These are phyloP conservation scores for Glaucomys volans DNA, from an alignment of 2,113 vertebrate genomes.

Conservation along the genomic window DNA sequence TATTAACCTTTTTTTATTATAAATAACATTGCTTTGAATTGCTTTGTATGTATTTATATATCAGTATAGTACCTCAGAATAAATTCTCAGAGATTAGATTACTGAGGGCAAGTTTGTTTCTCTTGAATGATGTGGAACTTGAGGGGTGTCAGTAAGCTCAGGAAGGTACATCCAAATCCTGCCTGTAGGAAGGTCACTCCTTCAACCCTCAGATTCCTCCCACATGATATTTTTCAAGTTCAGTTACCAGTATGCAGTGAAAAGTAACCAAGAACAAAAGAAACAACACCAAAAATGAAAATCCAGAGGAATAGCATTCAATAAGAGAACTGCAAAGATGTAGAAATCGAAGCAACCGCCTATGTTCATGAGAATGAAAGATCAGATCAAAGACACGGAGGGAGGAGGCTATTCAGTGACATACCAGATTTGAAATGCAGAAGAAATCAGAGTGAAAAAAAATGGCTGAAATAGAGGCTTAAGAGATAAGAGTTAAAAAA, in stretches of 20 bases:
- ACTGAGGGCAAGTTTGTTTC: constrained; percentile 37
- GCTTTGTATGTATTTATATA: neutral
- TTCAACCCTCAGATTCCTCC: neutral
- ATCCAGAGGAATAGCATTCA: neutral
- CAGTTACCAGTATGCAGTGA: neutral
- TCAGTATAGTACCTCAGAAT: neutral
- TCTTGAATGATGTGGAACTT: neutral
- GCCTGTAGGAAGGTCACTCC: no score
- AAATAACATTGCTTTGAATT: constrained; percentile 18
- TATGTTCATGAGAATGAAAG: constrained; percentile 34
- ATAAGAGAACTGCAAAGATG: neutral
- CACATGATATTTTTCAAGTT: neutral
- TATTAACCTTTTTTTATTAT: neutral
- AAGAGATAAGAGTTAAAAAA: constrained; percentile 13
- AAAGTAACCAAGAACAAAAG: neutral
- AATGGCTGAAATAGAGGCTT: neutral
- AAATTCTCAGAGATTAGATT: neutral
- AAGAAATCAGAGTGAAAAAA: constrained; percentile 42
- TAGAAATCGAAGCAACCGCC: neutral
- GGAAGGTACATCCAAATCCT: no score
- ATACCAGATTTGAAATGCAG: neutral
- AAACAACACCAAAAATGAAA: neutral
- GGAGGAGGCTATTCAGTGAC: neutral
- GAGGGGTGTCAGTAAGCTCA: neutral
- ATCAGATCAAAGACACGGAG: neutral